Conservation (phyloP, 2,113 vertebrate species). For the Petromus typicus region DNA sequence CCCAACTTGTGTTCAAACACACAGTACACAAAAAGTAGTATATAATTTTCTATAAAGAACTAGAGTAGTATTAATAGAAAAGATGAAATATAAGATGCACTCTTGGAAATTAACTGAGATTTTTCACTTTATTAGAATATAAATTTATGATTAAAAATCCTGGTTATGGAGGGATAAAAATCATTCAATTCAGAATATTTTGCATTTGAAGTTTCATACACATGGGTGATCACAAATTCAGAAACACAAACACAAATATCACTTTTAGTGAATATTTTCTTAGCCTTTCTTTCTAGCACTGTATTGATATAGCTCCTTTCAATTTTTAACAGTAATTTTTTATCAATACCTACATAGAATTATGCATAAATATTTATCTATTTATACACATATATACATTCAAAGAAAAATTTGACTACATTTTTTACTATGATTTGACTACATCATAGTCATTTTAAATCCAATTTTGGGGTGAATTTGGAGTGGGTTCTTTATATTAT, state of each 20-base stretch:
- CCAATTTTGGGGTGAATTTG: not conserved
- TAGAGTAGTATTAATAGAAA: not conserved
- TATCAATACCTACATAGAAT: not conserved
- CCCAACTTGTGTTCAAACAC: not conserved
- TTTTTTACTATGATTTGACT: not conserved
- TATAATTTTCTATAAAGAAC: not conserved
- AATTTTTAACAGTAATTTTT: not conserved
- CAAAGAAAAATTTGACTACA: not conserved
- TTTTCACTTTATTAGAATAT: not conserved
- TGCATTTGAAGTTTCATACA: not conserved
- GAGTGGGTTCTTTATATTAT: not conserved
- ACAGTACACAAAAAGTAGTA: not conserved
- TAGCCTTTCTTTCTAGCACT: not conserved
- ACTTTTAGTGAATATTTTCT: not conserved
- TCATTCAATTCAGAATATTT: constrained; percentile 22
- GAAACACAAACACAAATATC: not conserved
- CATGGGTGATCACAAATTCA: not conserved
- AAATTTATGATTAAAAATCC: not conserved
- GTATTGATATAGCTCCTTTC: not conserved
- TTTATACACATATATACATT: not conserved
- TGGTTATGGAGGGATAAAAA: not conserved
- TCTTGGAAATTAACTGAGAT: not conserved
- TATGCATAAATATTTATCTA: fast-evolving
- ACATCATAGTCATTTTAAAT: not conserved
- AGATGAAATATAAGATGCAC: not conserved